A percentile compares a stretch with the other conserved stretches of the same genome.
Evolutionary conservation across 2,888 invertebrate genomes (phyloP).

Genomic region (Melitaea athalia): DNA sequence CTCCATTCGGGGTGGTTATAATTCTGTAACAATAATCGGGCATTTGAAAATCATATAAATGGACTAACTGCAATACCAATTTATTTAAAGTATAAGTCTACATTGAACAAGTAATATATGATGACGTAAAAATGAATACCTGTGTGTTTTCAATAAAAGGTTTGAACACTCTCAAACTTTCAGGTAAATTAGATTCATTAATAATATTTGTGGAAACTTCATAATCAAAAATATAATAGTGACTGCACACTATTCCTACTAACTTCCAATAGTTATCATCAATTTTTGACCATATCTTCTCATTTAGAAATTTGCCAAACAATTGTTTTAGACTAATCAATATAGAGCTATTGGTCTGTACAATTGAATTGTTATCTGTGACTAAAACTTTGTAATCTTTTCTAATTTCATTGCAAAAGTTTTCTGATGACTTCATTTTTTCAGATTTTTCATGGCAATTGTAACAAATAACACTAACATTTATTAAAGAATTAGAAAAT

Average conservation of each 20-base stretch:
- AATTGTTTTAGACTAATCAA: slow-evolving; percentile 55
- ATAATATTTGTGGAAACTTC: slow-evolving; percentile 57
- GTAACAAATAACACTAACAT: slow-evolving; percentile 58
- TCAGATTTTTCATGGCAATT: slow-evolving; percentile 55
- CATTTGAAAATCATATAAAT: not conserved
- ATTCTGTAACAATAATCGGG: slow-evolving; percentile 49
- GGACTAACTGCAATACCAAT: not conserved
- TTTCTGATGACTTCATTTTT: slow-evolving; percentile 3
- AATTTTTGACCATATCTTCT: slow-evolving; percentile 57
- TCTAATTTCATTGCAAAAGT: slow-evolving; percentile 31
- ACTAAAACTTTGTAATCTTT: slow-evolving; percentile 48
- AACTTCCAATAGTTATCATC: slow-evolving; percentile 60
- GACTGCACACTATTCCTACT: slow-evolving; percentile 58
- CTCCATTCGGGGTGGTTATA: slow-evolving; percentile 52
- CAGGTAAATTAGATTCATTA: slow-evolving; percentile 55
- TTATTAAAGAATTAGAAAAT: slow-evolving; percentile 50
- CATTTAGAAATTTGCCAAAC: slow-evolving; percentile 67
- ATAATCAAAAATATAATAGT: slow-evolving; percentile 67
- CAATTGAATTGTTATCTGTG: slow-evolving; percentile 48
- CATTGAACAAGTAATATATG: not conserved
- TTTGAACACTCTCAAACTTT: slow-evolving; percentile 60
- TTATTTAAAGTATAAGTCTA: not conserved
- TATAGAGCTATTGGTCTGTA: slow-evolving; percentile 51
- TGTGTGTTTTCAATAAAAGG: slow-evolving; percentile 50
- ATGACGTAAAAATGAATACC: slow-evolving; percentile 41